Percentiles rank a stretch among this genome's conserved stretches.
Evolutionary conservation across 2,113 vertebrate genomes (phyloP).

Genomic region (Eublepharis macularius): DNA sequence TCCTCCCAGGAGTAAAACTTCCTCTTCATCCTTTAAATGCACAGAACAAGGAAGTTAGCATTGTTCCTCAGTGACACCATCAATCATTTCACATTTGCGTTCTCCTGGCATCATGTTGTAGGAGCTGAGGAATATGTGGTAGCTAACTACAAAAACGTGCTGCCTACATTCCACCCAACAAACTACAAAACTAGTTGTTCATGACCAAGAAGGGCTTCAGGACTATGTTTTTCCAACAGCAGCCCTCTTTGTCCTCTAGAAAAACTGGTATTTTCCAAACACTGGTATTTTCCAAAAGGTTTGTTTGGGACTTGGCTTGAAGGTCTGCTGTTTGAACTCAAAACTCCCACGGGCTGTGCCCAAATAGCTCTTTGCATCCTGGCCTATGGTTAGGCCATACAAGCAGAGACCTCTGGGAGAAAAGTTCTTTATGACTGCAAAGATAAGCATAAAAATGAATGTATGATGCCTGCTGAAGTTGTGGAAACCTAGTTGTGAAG

Average conservation of each 20-base stretch:
- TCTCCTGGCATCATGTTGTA: neutral
- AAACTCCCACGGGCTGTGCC: neutral
- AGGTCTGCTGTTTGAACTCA: neutral
- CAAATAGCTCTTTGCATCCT: neutral
- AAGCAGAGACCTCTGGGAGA: neutral
- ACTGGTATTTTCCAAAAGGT: neutral
- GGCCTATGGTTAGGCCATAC: too few relatives aligned
- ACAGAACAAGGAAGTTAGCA: conserved; percentile 40
- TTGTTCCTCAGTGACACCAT: neutral
- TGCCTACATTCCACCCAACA: neutral
- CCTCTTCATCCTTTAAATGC: conserved; percentile 89
- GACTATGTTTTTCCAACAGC: neutral
- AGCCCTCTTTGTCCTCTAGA: neutral
- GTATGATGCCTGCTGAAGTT: neutral
- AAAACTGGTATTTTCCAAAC: neutral
- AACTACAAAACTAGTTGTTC: neutral
- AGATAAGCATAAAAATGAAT: neutral
- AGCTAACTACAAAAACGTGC: neutral
- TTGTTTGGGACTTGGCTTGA: neutral
- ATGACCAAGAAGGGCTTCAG: neutral
- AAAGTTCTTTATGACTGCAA: too few relatives aligned
- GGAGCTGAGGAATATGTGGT: neutral
- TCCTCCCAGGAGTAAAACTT: conserved; percentile 99
- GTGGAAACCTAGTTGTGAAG: neutral
- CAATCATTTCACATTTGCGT: neutral